Base-by-base conservation (phyloP, 2,888 invertebrate species). In the Caenorhabditis sinica region DNA sequence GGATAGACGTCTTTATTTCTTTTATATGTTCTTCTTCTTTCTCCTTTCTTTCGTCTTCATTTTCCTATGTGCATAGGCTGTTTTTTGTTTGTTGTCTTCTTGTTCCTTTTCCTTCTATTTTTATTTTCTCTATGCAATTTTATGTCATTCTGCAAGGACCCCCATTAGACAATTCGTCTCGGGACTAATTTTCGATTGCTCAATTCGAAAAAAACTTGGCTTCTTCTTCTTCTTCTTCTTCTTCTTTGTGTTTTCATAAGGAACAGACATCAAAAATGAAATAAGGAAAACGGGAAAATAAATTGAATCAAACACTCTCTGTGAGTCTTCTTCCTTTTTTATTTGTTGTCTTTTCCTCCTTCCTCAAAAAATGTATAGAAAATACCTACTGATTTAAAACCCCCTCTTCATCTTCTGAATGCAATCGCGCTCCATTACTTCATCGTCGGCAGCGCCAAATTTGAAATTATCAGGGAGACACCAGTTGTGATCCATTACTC, bases 1-100 rank as follows among this genome's bases (percentile, higher is more conserved):
- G 28, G 66, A 66, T 36, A 53, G 68, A 69, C 69, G 40, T 40
- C 56, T 56, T 69, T 69, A 69, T 69, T 69, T 69, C 69, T 69
- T 69, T 69, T 69, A 69, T 69, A 69, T 69, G 56, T 69, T 69
- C 69, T 17, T 28, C 53, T 33, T 66, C 33, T 30, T 40, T 53
- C 51, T 56, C n/a, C 56, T 63, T 60, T 69, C 9, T 40, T 25
- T 53, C 25, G 36, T 69, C 56, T 69, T 69, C 69, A 69, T 49
- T 49, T 49, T 49, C 20, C 49, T 49, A 49, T 56, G 56, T 56
- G 33, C 66, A 66, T 49, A 33, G 43, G 69, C 69, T 20, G 40
- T 56, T 69, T 56, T 63, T 60, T 25, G 11, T 60, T 30, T 36
- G 36, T 23, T 51, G 36, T 69, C 45, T 13, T 33, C 17, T 65